Evolutionary conservation across 2,113 vertebrate genomes (phyloP), one percentile per base, ranked within the genome.

Genomic region (Mugil cephalus): DNA sequence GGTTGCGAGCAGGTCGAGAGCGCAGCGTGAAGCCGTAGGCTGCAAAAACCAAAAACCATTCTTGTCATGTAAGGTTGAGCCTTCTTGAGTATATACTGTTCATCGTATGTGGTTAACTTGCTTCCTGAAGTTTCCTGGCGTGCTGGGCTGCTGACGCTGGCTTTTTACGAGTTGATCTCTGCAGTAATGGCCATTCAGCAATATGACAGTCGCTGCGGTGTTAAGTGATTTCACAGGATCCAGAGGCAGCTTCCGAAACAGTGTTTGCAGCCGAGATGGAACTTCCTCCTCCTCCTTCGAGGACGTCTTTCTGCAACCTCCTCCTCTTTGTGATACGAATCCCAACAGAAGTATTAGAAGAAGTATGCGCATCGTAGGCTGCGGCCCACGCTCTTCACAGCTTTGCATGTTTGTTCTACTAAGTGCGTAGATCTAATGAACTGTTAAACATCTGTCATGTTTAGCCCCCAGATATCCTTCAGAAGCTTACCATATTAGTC

Each of bases 381-480:
- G 39, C 15, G 17, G 19, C 69, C 69, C 69, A 51, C 39, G 19
- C 69, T 64, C 61, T 53, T 72, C 40, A 39, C 10, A 24, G 21
- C 53, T 60, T 34, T 68, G 30, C 73, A 69, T 69, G 21, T 67
- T 77, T 69, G n/a, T 51, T 45, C 39, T 24, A 50, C 46, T 51
- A 35, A 46, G n/a, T 17, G 6, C 9, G 19, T 7, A 40, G 14
- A 42, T 62, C 51, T 64, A 58, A 59, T 69, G 51, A 74, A 46
- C 53, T 56, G 66, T 73, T 76, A 40, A 87, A 82, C 85, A 80
- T 77, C 73, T 84, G 74, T 70, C 43, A 46, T 75, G 58, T 72
- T 77, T 47, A 10, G 36, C 62, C 61, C 65, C 51, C 68, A 60
- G 47, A 42, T 17, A 52, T 10, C 12, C 36, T 12, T 69, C 17